phyloP scores from a whole-genome alignment of 2,888 invertebrate species.

The Synanthedon formicaeformis region DNA sequence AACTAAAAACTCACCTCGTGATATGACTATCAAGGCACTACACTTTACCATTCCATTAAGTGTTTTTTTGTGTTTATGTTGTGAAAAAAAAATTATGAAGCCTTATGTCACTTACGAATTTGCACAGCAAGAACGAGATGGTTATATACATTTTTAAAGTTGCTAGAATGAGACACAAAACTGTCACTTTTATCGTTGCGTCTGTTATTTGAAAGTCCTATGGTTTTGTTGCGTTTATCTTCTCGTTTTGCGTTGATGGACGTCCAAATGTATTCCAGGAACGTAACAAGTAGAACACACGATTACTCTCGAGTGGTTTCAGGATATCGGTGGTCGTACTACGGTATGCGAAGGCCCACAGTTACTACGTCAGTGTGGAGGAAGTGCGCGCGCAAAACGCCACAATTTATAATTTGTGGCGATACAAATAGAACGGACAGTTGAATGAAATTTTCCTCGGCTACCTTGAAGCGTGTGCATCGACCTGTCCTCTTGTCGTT shows the following conservation, averaged over 20 bases:
- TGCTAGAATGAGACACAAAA: no score
- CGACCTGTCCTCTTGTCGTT: slow-evolving; percentile 48
- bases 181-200: no score
- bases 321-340: slow-evolving; percentile 6
- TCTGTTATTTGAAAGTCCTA: no score
- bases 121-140: no score
- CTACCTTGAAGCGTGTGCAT: slow-evolving; percentile 62
- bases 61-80: no score
- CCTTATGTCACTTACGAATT: no score
- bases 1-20: no score
- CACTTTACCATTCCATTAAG: no score
- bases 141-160: no score
- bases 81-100: no score
- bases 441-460: slow-evolving; percentile 62
- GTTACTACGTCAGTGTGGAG: slow-evolving; percentile 41
- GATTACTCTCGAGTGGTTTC: slow-evolving; percentile 8
- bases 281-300: slow-evolving; percentile 12
- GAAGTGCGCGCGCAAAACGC: slow-evolving; percentile 41
- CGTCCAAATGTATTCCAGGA: slow-evolving; percentile 43
- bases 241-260: slow-evolving; percentile 20
- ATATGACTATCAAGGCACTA: no score
- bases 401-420: slow-evolving; percentile 49
- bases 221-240: slow-evolving; percentile 13
- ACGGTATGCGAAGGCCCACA: slow-evolving; percentile 40
- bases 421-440: slow-evolving; percentile 60